A percentile compares a stretch with the other conserved stretches of the same genome.
Conservation (phyloP, 1,140 invertebrate genomes). For the Aphaenogaster floridana region DNA sequence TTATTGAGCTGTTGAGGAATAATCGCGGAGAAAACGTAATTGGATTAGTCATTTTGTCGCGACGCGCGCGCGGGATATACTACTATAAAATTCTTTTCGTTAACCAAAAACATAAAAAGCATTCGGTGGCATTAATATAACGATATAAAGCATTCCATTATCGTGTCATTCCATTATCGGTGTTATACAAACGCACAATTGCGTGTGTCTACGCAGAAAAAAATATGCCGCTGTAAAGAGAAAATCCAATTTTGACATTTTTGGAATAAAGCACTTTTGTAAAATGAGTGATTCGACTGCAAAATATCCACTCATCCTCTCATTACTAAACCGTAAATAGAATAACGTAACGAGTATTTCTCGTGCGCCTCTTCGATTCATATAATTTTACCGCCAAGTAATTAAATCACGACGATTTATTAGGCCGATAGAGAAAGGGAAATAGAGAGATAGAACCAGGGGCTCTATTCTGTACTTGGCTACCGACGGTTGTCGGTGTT, state of each 20-base stretch:
- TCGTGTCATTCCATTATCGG: slow-evolving; percentile 30
- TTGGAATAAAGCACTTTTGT: slow-evolving; percentile 38
- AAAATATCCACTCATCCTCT: not conserved
- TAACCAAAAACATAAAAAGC: slow-evolving; percentile 1
- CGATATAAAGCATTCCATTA: slow-evolving; percentile 47
- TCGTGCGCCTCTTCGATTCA: not conserved
- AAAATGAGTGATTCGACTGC: slow-evolving; percentile 16
- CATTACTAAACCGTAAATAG: not conserved
- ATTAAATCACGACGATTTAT: slow-evolving; percentile 30
- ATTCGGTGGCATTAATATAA: slow-evolving; percentile 39
- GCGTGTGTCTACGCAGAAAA: slow-evolving; percentile 11
- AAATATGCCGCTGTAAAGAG: not conserved
- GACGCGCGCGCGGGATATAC: not conserved
- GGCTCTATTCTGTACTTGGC: no score
- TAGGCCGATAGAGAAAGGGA: not conserved
- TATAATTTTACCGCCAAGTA: not conserved
- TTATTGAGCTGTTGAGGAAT: slow-evolving; percentile 13
- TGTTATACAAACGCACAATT: slow-evolving; percentile 26
- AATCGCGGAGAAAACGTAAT: not conserved
- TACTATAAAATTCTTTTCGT: slow-evolving; percentile 13
- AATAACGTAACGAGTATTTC: not conserved
- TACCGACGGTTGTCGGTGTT: no score
- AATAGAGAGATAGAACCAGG: not conserved
- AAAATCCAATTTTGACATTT: slow-evolving; percentile 49
- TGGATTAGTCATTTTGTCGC: slow-evolving; percentile 9